phyloP scores from a whole-genome alignment of 2,113 vertebrate species.

The Apteryx owenii region DNA sequence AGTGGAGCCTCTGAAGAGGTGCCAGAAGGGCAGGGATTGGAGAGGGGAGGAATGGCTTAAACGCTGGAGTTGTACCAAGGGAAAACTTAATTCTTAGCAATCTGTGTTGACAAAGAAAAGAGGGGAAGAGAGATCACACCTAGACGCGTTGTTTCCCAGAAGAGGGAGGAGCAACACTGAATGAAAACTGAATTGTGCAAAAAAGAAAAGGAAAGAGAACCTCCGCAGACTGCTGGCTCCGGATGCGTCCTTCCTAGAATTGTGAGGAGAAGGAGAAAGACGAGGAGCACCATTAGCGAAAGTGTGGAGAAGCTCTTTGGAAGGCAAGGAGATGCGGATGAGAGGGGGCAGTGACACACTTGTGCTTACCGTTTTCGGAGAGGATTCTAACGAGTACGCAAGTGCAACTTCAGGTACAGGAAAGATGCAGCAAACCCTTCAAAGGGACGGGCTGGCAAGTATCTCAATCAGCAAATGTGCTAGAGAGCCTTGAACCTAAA shows the following conservation, averaged over 20 bases:
- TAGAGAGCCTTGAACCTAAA: background rate
- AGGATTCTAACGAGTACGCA: fast-evolving
- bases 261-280: background rate
- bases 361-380: fast-evolving
- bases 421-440: background rate
- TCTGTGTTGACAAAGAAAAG: background rate
- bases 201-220: background rate
- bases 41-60: background rate
- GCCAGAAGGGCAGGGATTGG: background rate
- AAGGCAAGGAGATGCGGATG: fast-evolving
- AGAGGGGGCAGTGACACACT: background rate
- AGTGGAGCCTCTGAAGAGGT: background rate
- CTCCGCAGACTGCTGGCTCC: too few relatives aligned
- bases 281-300: background rate
- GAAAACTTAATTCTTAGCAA: background rate
- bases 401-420: fast-evolving
- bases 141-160: background rate
- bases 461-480: fast-evolving
- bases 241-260: background rate
- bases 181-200: background rate
- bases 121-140: background rate
- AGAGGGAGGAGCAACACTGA: background rate
- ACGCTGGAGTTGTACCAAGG: background rate
- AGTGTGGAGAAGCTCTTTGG: background rate
- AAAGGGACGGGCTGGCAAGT: fast-evolving